Evolutionary conservation across 2,797 vertebrate species (phyloP), one percentile per base, ranked within the genome.

Genomic region (Schizopygopsis malacanthus): DNA sequence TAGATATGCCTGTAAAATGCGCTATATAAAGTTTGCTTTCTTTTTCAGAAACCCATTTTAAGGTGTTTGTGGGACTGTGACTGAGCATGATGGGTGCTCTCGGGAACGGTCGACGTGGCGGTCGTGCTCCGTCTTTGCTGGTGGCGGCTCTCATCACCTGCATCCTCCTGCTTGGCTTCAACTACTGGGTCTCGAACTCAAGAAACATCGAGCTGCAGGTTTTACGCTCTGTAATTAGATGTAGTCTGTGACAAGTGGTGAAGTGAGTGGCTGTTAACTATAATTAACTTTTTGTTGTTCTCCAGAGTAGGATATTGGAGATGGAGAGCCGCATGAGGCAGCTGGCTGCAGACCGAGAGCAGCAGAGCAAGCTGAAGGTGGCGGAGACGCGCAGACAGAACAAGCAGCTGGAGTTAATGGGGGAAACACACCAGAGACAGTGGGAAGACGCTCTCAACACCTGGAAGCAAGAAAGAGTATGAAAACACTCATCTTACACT

Each of bases 161-260:
- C 69, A 85, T 98, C 79, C 92, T 98, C 4, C 94, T 99, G 89
- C 85, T 99, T 87, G 97, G 96, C 79, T 98, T 99, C 91, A 99
- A 98, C 93, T 99, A 99, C 91, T 99, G 98, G 98, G 93, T 97
- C 33, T 97, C 97, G 7, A 98, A 95, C 93, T 97, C 97, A 20
- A 96, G 96, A 82, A 98, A 96, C 6, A 79, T 96, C 86, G 97
- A 97, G 85, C 93, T 99, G 69, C 97, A 99, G 97, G 97, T 99
- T 91, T 52, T 52, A 70, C 33, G 28, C 41, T 2, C 28, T 18
- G n/a, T 56, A 65, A 25, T 43, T 56, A 52, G 18, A 37, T 52
- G 22, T 8, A n/a, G 63, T 11, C 13, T 82, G 13, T 72, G 47
- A 22, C 12, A 3, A 37, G 59, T 78, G 12, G 43, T 0, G 33